phyloP scores from a whole-genome alignment of 2,113 vertebrate species.

The Oceanites oceanicus region DNA sequence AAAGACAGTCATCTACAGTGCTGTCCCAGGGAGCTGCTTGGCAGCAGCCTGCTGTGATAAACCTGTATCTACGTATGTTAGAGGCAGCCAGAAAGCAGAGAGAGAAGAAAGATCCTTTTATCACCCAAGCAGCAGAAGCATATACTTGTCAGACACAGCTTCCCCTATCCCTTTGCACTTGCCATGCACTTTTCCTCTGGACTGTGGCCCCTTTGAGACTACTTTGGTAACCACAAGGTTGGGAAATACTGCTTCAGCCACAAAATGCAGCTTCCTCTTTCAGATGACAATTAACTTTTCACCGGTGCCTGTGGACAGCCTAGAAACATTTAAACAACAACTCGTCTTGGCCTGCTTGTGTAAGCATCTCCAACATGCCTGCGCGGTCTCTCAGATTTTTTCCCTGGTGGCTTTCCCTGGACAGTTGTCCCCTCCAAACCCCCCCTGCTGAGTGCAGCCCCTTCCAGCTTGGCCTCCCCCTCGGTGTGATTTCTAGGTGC shows the following conservation, averaged over 20 bases:
- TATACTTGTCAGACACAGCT: background rate
- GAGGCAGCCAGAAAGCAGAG: background rate
- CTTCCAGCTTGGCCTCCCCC: background rate
- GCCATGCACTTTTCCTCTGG: background rate
- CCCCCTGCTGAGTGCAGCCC: background rate
- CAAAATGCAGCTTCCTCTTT: slow-evolving; percentile 32
- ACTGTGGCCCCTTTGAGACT: background rate
- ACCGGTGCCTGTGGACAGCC: background rate
- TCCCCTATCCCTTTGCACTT: background rate
- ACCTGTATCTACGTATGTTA: background rate
- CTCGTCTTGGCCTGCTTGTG: background rate
- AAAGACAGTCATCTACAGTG: background rate
- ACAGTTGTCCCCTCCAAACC: background rate
- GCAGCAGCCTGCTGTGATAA: background rate
- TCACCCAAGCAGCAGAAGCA: background rate
- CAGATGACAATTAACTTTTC: background rate
- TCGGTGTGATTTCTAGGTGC: background rate
- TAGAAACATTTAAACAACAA: background rate
- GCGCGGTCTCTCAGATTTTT: accelerated
- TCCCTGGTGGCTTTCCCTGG: background rate
- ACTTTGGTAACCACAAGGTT: background rate
- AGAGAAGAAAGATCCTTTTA: background rate
- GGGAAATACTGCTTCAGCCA: slow-evolving; percentile 20
- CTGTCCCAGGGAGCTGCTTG: background rate
- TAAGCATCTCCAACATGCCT: background rate